These are phyloP conservation scores for Sarcophaga bullata DNA, from an alignment of 1,140 invertebrate species.

Conservation along the genomic window DNA sequence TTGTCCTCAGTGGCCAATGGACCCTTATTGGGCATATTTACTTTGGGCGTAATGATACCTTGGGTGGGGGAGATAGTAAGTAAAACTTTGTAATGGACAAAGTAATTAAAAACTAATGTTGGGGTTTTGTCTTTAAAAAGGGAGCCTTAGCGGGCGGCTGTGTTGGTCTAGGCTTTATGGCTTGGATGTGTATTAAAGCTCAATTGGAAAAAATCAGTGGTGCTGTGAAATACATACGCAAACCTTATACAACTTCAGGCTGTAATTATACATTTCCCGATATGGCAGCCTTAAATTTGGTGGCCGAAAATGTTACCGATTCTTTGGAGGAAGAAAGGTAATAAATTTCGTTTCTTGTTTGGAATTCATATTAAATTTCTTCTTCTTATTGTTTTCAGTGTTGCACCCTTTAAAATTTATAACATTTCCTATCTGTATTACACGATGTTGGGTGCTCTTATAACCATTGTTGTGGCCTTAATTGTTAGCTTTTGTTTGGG, in stretches of 20 bases:
- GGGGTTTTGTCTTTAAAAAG: slow-evolving; percentile 34
- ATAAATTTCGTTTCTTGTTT: neutral
- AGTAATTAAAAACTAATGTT: neutral
- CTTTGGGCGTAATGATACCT: slow-evolving; percentile 82
- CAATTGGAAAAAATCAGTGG: slow-evolving; percentile 76
- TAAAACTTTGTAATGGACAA: neutral
- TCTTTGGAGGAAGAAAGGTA: neutral
- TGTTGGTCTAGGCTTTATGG: slow-evolving; percentile 76
- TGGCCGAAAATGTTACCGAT: slow-evolving; percentile 44
- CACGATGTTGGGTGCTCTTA: slow-evolving; percentile 71
- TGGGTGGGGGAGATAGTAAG: slow-evolving; percentile 74
- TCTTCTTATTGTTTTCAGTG: slow-evolving; percentile 32
- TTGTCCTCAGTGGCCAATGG: slow-evolving; percentile 77
- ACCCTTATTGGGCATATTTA: slow-evolving; percentile 81
- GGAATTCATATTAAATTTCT: neutral
- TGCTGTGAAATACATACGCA: slow-evolving; percentile 71
- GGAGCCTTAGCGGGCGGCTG: slow-evolving; percentile 84
- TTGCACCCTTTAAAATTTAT: slow-evolving; percentile 57
- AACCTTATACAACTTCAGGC: slow-evolving; percentile 75
- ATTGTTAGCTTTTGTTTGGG: slow-evolving; percentile 69
- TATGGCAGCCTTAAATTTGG: slow-evolving; percentile 45
- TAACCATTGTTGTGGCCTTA: slow-evolving; percentile 75
- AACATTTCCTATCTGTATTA: slow-evolving; percentile 77
- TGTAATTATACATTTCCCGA: slow-evolving; percentile 72
- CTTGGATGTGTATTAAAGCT: slow-evolving; percentile 85